Base-by-base conservation (phyloP, 2,113 vertebrate genomes). In the Neotoma lepida region DNA sequence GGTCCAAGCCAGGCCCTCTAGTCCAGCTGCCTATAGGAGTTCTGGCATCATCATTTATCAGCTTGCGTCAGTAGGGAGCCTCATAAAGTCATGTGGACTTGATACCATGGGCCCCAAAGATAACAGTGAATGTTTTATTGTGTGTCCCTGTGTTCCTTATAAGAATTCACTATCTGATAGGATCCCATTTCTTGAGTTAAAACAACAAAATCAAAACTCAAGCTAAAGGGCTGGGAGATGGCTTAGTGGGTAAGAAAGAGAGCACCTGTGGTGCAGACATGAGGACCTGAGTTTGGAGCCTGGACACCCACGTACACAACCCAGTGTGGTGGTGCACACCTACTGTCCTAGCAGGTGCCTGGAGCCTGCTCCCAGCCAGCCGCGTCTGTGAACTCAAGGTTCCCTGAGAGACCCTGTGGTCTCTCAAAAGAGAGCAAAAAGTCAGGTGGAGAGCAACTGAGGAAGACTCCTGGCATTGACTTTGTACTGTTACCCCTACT, bases 1-100 rank as follows among this genome's bases (percentile, higher is more conserved):
- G 28, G 46, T 61, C 35, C 0, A 0, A 12, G 85, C n/a, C 9
- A 4, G 64, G n/a, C 18, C 8, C 26, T 3, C 22, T 3, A 0
- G 17, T 24, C 63, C 70, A 12, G 7, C 70, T 24, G 33, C 73
- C 56, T 49, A 3, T 5, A 15, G 30, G 73, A 58, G 10, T 44
- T 73, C 41, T 30, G 58, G 28, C 39, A 44, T 49, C 22, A 1
- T 39, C 0, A 0, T 58, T 24, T 12, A 35, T 26, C 28, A 6
- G 2, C 64, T 73, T 71, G 35, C 30, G 0, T 1, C 39, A 5
- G 80, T 3, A 4, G 26, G 26, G n/a, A 6, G 22, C 49, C 46
- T 17, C 3, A 15, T 0, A 15, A 39, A 76, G 17, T 1, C 18
- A 2, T 49, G 35, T 12, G 77, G 91, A 76, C 13, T 14, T 4